These are phyloP conservation scores for Gastracanthus pulcherrimus DNA, from an alignment of 2,888 invertebrate species.

Conservation along the genomic window DNA sequence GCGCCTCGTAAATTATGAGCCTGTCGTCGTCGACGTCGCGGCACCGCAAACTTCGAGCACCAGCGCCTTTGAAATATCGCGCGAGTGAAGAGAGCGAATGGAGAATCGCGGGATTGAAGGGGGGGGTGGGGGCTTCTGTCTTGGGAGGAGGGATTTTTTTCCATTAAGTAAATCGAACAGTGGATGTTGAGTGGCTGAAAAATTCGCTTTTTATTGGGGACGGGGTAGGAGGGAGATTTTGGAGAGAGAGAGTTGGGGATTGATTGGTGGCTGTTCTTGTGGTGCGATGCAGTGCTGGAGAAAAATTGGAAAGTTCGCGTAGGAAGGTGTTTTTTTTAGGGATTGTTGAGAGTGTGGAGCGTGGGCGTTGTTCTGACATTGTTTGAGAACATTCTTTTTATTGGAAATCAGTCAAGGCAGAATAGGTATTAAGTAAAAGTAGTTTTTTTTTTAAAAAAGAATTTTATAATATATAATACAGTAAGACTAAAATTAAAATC, in stretches of 20 bases:
- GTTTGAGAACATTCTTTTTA: too few species aligned
- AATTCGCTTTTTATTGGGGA: constrained; percentile 25
- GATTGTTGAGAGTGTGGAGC: too few species aligned
- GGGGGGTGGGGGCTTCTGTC: neutral
- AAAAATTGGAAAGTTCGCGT: too few species aligned
- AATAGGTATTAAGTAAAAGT: too few species aligned
- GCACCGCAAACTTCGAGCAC: constrained; percentile 16
- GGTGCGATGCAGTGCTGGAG: too few species aligned
- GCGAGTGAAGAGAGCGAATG: neutral
- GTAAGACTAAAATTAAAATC: too few species aligned
- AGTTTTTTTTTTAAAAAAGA: too few species aligned
- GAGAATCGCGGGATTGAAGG: neutral
- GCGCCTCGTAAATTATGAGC: constrained; percentile 69
- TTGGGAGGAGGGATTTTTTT: neutral
- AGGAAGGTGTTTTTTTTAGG: too few species aligned
- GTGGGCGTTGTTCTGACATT: too few species aligned
- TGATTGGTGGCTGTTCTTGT: constrained; percentile 13
- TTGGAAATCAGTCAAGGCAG: too few species aligned
- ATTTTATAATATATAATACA: too few species aligned
- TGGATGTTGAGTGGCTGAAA: neutral
- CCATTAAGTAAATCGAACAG: constrained; percentile 14
- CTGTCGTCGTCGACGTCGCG: constrained; percentile 65
- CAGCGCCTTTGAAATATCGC: constrained; percentile 61
- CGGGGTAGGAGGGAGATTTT: neutral
- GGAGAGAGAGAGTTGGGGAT: neutral